Base-by-base conservation (phyloP, 1,140 invertebrate genomes). In the Cydia fagiglandana region DNA sequence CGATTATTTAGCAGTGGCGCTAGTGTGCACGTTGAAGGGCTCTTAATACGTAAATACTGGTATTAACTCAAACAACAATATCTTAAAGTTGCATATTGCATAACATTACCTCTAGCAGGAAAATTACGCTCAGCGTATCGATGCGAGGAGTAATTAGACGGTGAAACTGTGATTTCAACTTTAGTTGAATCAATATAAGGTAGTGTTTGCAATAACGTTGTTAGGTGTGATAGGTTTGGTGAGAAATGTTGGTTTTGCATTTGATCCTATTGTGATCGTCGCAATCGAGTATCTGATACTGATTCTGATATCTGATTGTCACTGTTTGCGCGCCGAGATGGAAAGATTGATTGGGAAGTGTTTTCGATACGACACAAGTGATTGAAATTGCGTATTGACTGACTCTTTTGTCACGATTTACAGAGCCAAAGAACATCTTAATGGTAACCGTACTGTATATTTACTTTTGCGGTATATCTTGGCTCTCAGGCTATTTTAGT, bases 251-350 rank as follows among this genome's bases (percentile, higher is more conserved):
- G 53, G 53, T 10, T 20, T 61, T 61, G 53, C 53, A 24, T 61
- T 61, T 20, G 53, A 61, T 61, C n/a, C 7, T 61, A 20, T 61
- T 53, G 15, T 45, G 41, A 61, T 61, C 53, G 53, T 61, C 53
- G 53, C 53, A 17, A 61, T 61, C 53, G n/a, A 61, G 17, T 61
- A 61, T 61, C 53, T 20, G 53, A 53, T 53, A 53, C n/a, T n/a
- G n/a, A n/a, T n/a, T n/a, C n/a, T n/a, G n/a, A n/a, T n/a, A n/a
- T n/a, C n/a, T 53, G 50, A 10, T 24, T 61, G 53, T 61, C 17
- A 15, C 53, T 61, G 53, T 61, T 61, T 61, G 17, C 53, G 53
- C 20, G 17, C n/a, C 17, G 53, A 17, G 53, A 61, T 61, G 17
- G 7, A 61, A 61, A 61, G 53, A 61, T 61, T 20, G 53, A 61